Conservation (phyloP, 1,140 invertebrate genomes). For the Tenebrio molitor region DNA sequence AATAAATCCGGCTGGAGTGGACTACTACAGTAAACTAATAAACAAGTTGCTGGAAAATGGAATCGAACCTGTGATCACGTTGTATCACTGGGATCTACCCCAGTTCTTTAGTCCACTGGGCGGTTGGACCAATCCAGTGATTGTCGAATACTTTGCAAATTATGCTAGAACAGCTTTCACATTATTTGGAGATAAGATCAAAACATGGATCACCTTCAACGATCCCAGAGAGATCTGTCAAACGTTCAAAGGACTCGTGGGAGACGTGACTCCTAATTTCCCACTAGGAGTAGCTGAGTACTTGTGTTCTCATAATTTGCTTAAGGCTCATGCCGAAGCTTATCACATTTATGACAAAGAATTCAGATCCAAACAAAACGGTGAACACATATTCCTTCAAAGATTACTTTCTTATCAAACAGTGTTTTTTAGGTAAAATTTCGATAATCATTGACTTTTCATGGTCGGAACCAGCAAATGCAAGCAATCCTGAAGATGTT, state of each 20-base stretch:
- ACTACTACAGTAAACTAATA: slow-evolving; percentile 76
- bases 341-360: slow-evolving; percentile 58
- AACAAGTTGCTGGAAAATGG: slow-evolving; percentile 71
- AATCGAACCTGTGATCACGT: slow-evolving; percentile 75
- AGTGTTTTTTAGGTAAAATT: slow-evolving; percentile 42
- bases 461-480: slow-evolving; percentile 62
- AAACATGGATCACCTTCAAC: slow-evolving; percentile 70
- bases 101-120: slow-evolving; percentile 60
- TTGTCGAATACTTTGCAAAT: slow-evolving; percentile 62
- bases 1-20: slow-evolving; percentile 68
- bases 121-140: slow-evolving; percentile 61
- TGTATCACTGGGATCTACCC: slow-evolving; percentile 64
- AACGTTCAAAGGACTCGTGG: slow-evolving; percentile 47
- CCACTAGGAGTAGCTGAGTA: slow-evolving; percentile 42
- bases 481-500: slow-evolving; percentile 64
- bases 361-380: slow-evolving; percentile 53
- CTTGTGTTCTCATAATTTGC: slow-evolving; percentile 56
- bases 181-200: slow-evolving; percentile 60
- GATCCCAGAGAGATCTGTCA: slow-evolving; percentile 65
- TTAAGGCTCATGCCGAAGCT: slow-evolving; percentile 56
- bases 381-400: background rate
- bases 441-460: slow-evolving; percentile 18
- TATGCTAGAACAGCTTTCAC: slow-evolving; percentile 59
- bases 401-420: background rate
- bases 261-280: slow-evolving; percentile 35